Percentiles rank a stretch among this genome's conserved stretches.
These are phyloP conservation scores for Criorhina ranunculi DNA, from an alignment of 2,888 invertebrate genomes.

Conservation along the genomic window DNA sequence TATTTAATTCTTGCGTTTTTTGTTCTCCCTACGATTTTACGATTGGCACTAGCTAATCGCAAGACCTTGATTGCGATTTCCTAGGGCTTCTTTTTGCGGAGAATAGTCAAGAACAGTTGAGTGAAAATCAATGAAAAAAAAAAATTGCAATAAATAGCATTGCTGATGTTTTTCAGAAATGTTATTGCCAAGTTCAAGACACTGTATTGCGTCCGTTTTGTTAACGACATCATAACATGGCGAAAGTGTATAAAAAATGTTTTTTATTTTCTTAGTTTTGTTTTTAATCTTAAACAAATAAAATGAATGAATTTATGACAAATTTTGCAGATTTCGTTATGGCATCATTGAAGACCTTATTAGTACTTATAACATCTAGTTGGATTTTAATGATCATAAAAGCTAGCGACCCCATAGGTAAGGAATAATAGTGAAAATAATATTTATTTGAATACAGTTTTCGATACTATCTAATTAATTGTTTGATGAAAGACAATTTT, in stretches of 20 bases:
- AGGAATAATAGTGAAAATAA: constrained; percentile 1
- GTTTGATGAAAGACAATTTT: too few relatives aligned
- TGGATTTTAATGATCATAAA: constrained; percentile 40
- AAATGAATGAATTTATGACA: neutral
- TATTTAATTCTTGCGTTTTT: neutral
- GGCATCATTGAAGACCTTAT: constrained; percentile 49
- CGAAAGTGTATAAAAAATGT: neutral
- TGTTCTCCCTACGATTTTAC: neutral
- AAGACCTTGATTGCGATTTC: constrained; percentile 39
- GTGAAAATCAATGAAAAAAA: constrained; percentile 54
- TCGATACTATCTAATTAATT: too few relatives aligned
- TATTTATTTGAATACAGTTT: too few relatives aligned
- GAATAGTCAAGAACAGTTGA: constrained; percentile 10
- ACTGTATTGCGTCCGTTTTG: neutral
- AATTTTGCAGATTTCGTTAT: constrained; percentile 68
- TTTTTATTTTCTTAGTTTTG: neutral
- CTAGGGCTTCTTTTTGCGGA: constrained; percentile 54
- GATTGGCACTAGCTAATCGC: constrained; percentile 5
- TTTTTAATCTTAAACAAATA: neutral
- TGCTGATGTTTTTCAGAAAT: constrained; percentile 11
- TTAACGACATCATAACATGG: neutral
- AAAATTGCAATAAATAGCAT: constrained; percentile 10
- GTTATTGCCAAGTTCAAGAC: constrained; percentile 63
- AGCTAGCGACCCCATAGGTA: constrained; percentile 77
- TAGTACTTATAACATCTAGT: constrained; percentile 48